Evolutionary conservation across 2,888 invertebrate genomes (phyloP).

Genomic region (Brachylomia viminalis): DNA sequence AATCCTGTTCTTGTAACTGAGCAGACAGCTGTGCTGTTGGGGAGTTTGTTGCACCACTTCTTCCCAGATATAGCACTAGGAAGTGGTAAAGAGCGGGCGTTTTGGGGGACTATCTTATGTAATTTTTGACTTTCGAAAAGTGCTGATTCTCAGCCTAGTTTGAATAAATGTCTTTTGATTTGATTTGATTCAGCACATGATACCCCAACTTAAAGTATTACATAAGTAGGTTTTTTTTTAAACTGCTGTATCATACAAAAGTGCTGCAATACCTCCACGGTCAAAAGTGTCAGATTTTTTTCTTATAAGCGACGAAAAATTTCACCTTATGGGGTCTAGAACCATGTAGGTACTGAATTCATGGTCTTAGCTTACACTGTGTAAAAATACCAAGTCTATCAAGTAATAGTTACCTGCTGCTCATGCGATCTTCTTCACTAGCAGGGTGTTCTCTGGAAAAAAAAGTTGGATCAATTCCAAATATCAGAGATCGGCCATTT

Average conservation of each 20-base stretch:
- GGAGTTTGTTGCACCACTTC: too few relatives aligned
- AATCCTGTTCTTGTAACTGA: too few relatives aligned
- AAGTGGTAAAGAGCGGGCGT: too few relatives aligned
- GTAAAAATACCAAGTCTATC: not conserved
- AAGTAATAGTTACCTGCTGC: slow-evolving; percentile 63
- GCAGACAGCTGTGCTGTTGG: too few relatives aligned
- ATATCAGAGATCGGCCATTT: slow-evolving; percentile 23
- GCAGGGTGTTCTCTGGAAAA: slow-evolving; percentile 68
- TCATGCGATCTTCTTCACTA: slow-evolving; percentile 67
- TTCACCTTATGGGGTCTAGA: not conserved
- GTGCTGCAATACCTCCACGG: not conserved
- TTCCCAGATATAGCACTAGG: too few relatives aligned
- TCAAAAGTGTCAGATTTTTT: not conserved
- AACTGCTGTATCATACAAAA: not conserved
- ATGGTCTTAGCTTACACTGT: not conserved
- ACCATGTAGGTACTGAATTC: not conserved
- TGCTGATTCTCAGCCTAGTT: too few relatives aligned
- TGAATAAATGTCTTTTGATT: too few relatives aligned
- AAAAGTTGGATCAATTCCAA: slow-evolving; percentile 35
- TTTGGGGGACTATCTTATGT: too few relatives aligned
- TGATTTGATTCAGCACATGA: not conserved
- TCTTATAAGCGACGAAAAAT: not conserved
- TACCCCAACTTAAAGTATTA: not conserved
- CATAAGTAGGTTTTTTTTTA: too few relatives aligned
- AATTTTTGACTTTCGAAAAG: too few relatives aligned